Percentiles rank a stretch among this genome's conserved stretches.
These are phyloP conservation scores for Ciconia boyciana DNA, from an alignment of 2,113 vertebrate genomes.

Conservation along the genomic window DNA sequence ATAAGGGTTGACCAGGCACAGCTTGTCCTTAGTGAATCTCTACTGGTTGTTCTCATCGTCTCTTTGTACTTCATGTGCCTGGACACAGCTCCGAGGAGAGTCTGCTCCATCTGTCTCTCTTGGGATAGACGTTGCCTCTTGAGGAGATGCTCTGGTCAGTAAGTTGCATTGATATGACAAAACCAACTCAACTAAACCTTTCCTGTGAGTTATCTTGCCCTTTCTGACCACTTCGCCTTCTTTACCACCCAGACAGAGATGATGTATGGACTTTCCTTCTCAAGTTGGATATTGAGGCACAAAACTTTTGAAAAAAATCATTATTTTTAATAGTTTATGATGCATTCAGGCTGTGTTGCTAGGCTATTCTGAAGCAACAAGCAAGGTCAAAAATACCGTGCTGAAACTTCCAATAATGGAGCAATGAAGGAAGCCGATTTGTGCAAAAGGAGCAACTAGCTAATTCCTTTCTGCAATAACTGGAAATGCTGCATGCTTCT, in stretches of 20 bases:
- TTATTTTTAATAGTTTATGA: not conserved
- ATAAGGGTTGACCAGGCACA: too few relatives aligned
- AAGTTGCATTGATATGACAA: not conserved
- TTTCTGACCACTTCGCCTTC: not conserved
- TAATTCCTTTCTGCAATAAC: not conserved
- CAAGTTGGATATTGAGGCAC: not conserved
- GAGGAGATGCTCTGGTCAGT: not conserved
- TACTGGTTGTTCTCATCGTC: not conserved
- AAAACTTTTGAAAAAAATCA: not conserved
- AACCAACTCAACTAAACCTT: not conserved
- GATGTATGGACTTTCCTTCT: not conserved
- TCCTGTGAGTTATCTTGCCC: accelerated
- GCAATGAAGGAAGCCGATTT: not conserved
- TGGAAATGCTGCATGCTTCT: not conserved
- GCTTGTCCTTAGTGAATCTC: not conserved
- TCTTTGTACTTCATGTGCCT: not conserved
- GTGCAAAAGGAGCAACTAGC: not conserved
- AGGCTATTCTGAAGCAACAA: not conserved
- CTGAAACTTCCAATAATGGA: not conserved
- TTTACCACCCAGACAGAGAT: accelerated
- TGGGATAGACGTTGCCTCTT: not conserved
- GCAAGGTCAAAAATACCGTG: not conserved
- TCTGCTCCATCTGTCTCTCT: not conserved
- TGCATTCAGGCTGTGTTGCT: not conserved
- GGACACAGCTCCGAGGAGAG: not conserved